phyloP scores from a whole-genome alignment of 2,113 vertebrate species.

The Pholis gunnellus region DNA sequence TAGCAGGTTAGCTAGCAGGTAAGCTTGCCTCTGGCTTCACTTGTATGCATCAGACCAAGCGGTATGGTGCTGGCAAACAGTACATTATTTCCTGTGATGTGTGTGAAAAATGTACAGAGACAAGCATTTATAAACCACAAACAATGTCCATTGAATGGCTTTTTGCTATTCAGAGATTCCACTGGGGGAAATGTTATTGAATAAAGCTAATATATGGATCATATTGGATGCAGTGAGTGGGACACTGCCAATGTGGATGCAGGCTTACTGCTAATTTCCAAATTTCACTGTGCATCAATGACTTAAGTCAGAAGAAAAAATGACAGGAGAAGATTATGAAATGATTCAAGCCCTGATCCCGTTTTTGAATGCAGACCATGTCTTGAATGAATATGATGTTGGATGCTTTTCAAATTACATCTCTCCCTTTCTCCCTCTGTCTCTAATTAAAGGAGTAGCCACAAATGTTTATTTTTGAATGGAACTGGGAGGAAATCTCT shows the following conservation, averaged over 20 bases:
- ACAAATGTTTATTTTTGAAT: conserved; percentile 31
- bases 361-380: neutral
- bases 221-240: neutral
- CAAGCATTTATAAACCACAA: neutral
- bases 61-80: neutral
- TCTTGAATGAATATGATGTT: conserved; percentile 10
- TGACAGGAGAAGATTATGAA: neutral
- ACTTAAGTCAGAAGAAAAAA: conserved; percentile 1
- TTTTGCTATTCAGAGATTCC: neutral
- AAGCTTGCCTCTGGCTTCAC: neutral
- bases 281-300: conserved; percentile 5
- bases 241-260: neutral
- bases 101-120: neutral
- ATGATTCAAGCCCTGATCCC: neutral
- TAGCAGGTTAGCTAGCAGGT: neutral
- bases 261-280: neutral
- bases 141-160: neutral
- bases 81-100: neutral
- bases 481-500: conserved; percentile 16
- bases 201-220: neutral
- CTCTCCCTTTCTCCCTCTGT: neutral
- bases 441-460: conserved; percentile 26
- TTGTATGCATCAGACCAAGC: neutral
- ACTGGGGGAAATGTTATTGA: neutral
- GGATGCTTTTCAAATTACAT: neutral